Evolutionary conservation across 2,888 invertebrate species (phyloP), one percentile per base, ranked within the genome.

Genomic region (Mycalesis mineus): DNA sequence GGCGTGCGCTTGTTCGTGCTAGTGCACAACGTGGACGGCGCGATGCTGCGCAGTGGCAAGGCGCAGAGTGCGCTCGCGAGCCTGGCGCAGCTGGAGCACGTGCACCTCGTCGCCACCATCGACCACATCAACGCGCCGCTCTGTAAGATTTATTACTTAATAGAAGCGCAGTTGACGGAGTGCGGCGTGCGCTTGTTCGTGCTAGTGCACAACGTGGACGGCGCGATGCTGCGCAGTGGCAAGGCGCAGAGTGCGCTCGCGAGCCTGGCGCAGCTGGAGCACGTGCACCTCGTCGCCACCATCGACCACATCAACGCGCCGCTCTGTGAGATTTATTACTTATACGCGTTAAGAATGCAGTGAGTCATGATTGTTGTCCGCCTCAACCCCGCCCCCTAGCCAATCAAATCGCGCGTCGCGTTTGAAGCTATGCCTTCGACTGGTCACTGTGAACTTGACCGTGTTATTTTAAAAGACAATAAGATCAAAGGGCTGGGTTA

Each of bases 291-390:
- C 8, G 82, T 99, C 64, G 97, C 97, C 2, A 95, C 97, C 0
- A 93, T 98, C 51, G 98, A 99, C 88, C 98, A 98, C 74, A 95
- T 98, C 33, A 98, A 98, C 85, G 95, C 97, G n/a, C 95, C 96
- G 5, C 80, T 97, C 60, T 90, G 96, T 96, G 91, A 93, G 93
- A 92, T 71, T 58, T 29, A 37, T 28, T 14, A 33, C n/a, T n/a
- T n/a, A n/a, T n/a, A n/a, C n/a, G n/a, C n/a, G n/a, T n/a, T n/a
- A n/a, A n/a, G n/a, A n/a, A n/a, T n/a, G n/a, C n/a, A n/a, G n/a
- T n/a, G n/a, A n/a, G n/a, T n/a, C n/a, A n/a, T n/a, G n/a, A n/a
- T n/a, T n/a, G n/a, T n/a, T n/a, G n/a, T n/a, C n/a, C n/a, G n/a
- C n/a, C n/a, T n/a, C n/a, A n/a, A n/a, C n/a, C n/a, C n/a, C n/a